phyloP scores from a whole-genome alignment of 1,140 invertebrate genomes.

The Dinothrombium tinctorium region DNA sequence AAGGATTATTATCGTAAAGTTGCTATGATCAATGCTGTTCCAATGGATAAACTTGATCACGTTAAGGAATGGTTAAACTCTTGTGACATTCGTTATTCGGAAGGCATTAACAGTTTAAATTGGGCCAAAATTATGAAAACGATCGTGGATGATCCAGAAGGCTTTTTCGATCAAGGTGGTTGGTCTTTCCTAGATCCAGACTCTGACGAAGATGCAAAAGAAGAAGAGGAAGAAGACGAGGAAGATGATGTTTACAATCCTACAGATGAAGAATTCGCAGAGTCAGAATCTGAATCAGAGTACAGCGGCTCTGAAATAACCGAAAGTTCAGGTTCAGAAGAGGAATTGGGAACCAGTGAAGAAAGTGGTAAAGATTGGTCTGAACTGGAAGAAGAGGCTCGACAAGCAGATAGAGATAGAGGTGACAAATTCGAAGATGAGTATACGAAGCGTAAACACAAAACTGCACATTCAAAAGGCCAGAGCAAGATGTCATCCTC shows the following conservation, averaged over 20 bases:
- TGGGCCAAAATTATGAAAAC: constrained; percentile 99
- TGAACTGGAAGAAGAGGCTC: constrained; percentile 74
- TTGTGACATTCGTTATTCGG: constrained; percentile 88
- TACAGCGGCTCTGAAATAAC: background rate
- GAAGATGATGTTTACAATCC: constrained; percentile 36
- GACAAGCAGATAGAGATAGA: constrained; percentile 42
- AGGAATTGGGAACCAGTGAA: constrained; percentile 52
- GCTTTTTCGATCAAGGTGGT: constrained; percentile 92
- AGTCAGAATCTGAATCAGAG: constrained; percentile 17
- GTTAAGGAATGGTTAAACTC: constrained; percentile 98
- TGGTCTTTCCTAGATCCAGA: constrained; percentile 96
- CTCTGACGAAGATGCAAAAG: constrained; percentile 44
- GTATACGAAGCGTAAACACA: background rate
- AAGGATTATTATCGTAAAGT: constrained; percentile 89
- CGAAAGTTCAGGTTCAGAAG: constrained; percentile 27
- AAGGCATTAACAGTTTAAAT: constrained; percentile 93
- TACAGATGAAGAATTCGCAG: constrained; percentile 19
- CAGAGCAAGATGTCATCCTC: background rate
- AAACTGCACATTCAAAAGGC: no score
- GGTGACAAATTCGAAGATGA: background rate
- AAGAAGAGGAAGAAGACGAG: constrained; percentile 29
- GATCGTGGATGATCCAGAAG: constrained; percentile 91
- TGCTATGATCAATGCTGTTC: constrained; percentile 89
- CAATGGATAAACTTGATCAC: constrained; percentile 94
- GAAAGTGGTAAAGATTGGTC: constrained; percentile 98